These are phyloP conservation scores for Oreochromis grahami DNA, from an alignment of 2,797 vertebrate species.

Conservation along the genomic window DNA sequence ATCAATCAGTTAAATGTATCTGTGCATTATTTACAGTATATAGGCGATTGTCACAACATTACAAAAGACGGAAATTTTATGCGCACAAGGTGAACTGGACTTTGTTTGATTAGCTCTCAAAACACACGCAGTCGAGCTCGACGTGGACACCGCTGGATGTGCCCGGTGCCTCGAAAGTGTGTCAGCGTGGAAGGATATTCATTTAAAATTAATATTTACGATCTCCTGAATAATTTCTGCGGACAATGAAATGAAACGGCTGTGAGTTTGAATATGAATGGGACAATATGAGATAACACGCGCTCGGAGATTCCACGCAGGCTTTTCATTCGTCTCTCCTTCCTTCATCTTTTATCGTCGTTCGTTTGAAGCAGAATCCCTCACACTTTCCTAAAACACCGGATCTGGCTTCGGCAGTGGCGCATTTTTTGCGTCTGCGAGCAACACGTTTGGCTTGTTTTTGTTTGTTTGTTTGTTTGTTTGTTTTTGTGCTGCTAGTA, in stretches of 20 bases:
- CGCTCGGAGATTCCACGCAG: background rate
- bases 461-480: background rate
- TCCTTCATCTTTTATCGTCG: background rate
- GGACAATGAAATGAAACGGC: constrained; percentile 51
- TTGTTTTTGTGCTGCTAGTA: background rate
- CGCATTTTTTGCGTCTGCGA: background rate
- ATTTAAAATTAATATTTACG: constrained; percentile 72
- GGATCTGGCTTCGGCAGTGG: background rate
- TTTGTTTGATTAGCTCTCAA: background rate
- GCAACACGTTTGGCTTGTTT: background rate
- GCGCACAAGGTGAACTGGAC: background rate
- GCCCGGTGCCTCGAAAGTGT: constrained; percentile 1
- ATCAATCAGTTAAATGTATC: background rate
- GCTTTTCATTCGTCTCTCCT: background rate
- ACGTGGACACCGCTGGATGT: background rate
- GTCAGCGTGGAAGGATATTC: constrained; percentile 40
- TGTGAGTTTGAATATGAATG: constrained; percentile 52
- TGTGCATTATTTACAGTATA: background rate
- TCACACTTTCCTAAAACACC: background rate
- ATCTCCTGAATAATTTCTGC: constrained; percentile 67
- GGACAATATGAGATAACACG: constrained; percentile 33
- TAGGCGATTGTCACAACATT: accelerated
- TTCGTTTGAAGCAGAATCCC: background rate
- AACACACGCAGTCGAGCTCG: background rate
- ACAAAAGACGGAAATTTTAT: accelerated